A percentile compares a stretch with the other conserved stretches of the same genome.
Evolutionary conservation across 2,113 vertebrate species (phyloP).

Genomic region (Tringa solitaria): DNA sequence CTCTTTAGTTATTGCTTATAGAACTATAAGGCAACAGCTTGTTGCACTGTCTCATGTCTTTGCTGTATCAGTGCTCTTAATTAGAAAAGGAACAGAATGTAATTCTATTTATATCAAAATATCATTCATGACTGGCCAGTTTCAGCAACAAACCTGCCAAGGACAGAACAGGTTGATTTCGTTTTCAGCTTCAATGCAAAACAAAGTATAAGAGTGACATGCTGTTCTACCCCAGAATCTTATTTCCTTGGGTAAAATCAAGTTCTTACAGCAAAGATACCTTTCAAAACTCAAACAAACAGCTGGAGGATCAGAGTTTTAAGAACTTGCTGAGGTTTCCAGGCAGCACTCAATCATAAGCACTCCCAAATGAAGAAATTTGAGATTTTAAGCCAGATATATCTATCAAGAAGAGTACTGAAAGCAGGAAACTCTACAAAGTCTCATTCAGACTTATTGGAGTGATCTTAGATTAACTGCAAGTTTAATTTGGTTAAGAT

Average conservation of each 20-base stretch:
- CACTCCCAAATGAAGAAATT: neutral
- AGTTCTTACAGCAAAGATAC: neutral
- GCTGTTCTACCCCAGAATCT: neutral
- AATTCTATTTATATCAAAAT: conserved; percentile 40
- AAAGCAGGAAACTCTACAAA: neutral
- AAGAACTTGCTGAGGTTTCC: neutral
- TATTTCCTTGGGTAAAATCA: neutral
- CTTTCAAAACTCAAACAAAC: neutral
- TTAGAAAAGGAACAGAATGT: neutral
- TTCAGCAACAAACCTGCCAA: neutral
- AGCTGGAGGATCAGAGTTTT: neutral
- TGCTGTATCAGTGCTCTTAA: neutral
- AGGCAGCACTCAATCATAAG: neutral
- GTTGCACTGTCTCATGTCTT: neutral
- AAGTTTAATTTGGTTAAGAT: neutral
- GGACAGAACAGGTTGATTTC: neutral
- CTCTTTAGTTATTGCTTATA: neutral
- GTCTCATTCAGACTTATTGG: neutral
- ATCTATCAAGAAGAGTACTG: neutral
- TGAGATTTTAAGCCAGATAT: neutral
- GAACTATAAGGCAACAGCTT: neutral
- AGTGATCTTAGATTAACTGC: neutral
- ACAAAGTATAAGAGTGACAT: neutral
- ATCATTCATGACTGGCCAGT: neutral
- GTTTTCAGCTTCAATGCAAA: neutral